phyloP scores from a whole-genome alignment of 2,888 invertebrate species.

The Gastrophysa polygoni region DNA sequence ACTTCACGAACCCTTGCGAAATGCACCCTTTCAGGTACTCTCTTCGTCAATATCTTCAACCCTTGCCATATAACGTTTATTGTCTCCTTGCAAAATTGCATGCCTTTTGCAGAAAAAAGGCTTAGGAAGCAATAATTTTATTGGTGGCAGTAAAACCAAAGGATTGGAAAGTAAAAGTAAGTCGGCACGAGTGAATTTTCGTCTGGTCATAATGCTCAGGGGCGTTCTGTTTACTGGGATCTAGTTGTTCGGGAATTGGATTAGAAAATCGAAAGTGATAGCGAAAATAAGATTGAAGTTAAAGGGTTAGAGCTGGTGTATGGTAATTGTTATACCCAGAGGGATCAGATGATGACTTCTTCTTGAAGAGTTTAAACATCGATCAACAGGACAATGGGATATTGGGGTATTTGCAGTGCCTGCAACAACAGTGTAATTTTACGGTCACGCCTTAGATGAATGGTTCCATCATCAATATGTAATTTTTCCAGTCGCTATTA shows the following conservation, averaged over 20 bases:
- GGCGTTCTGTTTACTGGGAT: conserved; percentile 21
- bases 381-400: no score
- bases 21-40: conserved; percentile 12
- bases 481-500: no score
- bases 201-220: conserved; percentile 11
- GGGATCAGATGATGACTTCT: not conserved
- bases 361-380: no score
- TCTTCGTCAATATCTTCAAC: not conserved
- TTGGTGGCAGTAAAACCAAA: conserved; percentile 12
- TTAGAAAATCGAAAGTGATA: conserved; percentile 13
- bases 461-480: no score
- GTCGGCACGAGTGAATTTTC: conserved; percentile 21
- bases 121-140: conserved; percentile 18
- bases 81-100: conserved; percentile 21
- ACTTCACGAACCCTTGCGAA: conserved; percentile 13
- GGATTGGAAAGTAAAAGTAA: conserved; percentile 23
- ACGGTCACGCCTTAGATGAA: no score
- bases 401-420: no score
- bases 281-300: not conserved
- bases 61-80: conserved; percentile 11
- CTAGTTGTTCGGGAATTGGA: conserved; percentile 17
- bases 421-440: no score
- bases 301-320: conserved; percentile 2
- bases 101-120: conserved; percentile 19
- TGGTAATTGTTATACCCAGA: not conserved